Evolutionary conservation across 2,113 vertebrate genomes (phyloP), one percentile per base, ranked within the genome.

Genomic region (Eira barbara): DNA sequence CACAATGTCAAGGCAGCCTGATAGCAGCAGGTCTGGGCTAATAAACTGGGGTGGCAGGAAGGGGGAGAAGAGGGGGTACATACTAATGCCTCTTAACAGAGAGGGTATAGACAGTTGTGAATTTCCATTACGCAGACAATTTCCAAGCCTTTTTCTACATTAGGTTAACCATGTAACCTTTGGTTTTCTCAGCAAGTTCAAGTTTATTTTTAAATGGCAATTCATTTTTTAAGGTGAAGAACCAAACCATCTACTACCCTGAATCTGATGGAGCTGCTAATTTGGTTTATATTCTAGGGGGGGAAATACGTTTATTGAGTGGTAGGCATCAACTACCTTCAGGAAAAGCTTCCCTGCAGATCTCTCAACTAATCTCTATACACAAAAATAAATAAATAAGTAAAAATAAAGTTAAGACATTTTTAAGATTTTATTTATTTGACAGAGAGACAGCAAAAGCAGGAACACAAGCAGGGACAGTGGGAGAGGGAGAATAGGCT

Each of bases 51-150:
- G 6, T 57, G 57, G 55, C 5, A 20, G 20, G 21, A 21, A 59
- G 23, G 8, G 25, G 25, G 6, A 0, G 0, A 1, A 0, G 3
- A 6, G 14, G 4, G 2, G 15, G 8, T 45, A 65, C 7, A 39
- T 18, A 52, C 17, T 29, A 57, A 74, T 18, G 36, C 39, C 45
- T 63, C 31, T 49, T 31, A 69, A 9, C 25, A 7, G 34, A 57
- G 29, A 82, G 4, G 34, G 31, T 45, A 87, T 3, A 76, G 39
- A 76, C 6, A 39, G 23, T 25, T 63, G 59, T 25, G 6, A 81
- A 47, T 42, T 85, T 63, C 76, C 69, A 45, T 69, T 47, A 84
- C 13, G 49, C 2, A 18, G 74, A 59, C 67, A 45, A 92, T 20
- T 63, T 78, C 67, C 59, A 94, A 89, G n/a, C 17, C 31, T 27